Base-by-base conservation (phyloP, 2,113 vertebrate genomes). In the Phaetusa simplex region DNA sequence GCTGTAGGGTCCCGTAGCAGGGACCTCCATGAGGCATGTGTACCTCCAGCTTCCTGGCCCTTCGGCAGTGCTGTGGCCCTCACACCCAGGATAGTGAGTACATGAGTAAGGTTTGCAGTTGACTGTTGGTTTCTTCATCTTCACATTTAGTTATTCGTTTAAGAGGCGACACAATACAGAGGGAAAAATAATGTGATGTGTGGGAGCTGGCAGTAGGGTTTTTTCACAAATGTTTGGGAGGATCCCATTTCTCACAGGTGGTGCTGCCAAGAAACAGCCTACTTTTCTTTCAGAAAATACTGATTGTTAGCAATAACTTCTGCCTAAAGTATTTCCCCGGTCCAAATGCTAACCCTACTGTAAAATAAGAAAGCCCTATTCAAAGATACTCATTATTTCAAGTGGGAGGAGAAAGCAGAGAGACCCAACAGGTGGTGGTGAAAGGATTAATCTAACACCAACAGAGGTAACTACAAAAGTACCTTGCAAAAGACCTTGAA, bases 171-270 rank as follows among this genome's bases (percentile, higher is more conserved):
- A 65, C 8, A 27, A 26, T 43, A 53, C 36, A 52, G 42, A 79
- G 32, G 53, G 36, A 16, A 92, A 91, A 93, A 80, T 76, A 94
- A 85, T 34, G 53, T 86, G 67, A 76, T 82, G 24, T 91, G 65
- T 87, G 53, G 72, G 36, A 95, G 61, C 49, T 95, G 77, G 73
- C 36, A 77, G 43, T 16, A 79, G 36, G 53, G 40, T 80, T 77
- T 93, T 92, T 89, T 82, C 81, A 49, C 78, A 85, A 91, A 72
- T 89, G 40, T 89, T 85, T 95, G 86, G 2, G 11, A 94, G 61
- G 81, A 89, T 95, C 86, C 45, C 70, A 47, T 95, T 94, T 96
- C 86, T 95, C 86, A 94, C 40, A 87, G 65, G 47, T 42, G 36
- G 23, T 79, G 56, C 84, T 85, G 72, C 78, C 94, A 96, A 95